These are phyloP conservation scores for Zaprionus africanus DNA, from an alignment of 1,140 invertebrate genomes.

Conservation along the genomic window DNA sequence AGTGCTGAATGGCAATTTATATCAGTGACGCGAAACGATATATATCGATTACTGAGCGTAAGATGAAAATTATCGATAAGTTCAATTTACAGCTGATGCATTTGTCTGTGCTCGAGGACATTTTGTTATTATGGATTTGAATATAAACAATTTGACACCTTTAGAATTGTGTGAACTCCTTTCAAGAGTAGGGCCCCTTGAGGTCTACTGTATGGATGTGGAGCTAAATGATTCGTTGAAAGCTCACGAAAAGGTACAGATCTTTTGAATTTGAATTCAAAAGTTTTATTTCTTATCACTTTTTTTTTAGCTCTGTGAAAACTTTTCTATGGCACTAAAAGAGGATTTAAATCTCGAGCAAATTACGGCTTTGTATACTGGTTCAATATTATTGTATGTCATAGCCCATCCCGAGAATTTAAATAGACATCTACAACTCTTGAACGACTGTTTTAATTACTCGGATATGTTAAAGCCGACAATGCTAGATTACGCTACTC, in stretches of 20 bases:
- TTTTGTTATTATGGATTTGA: slow-evolving; percentile 23
- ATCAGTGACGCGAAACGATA: background rate
- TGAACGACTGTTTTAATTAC: slow-evolving; percentile 61
- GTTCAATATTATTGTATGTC: slow-evolving; percentile 38
- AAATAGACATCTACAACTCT: slow-evolving; percentile 36
- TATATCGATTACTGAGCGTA: background rate
- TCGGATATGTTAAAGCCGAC: slow-evolving; percentile 66
- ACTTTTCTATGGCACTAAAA: slow-evolving; percentile 32
- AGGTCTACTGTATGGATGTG: slow-evolving; percentile 1
- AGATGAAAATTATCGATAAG: slow-evolving; percentile 7
- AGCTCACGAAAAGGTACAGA: slow-evolving; percentile 24
- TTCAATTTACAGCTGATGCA: slow-evolving; percentile 1
- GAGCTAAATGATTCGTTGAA: background rate
- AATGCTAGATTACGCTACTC: slow-evolving; percentile 59
- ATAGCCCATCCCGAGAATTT: slow-evolving; percentile 8
- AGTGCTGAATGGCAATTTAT: slow-evolving; percentile 18
- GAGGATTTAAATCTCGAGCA: slow-evolving; percentile 48
- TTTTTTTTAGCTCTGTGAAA: slow-evolving; percentile 31
- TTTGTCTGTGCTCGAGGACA: background rate
- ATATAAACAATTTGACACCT: slow-evolving; percentile 25
- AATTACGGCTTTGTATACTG: slow-evolving; percentile 48
- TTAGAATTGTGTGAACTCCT: slow-evolving; percentile 19
- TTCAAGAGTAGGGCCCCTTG: slow-evolving; percentile 16
- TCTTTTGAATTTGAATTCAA: background rate
- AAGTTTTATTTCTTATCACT: background rate